A percentile compares a stretch with the other conserved stretches of the same genome.
phyloP scores from a whole-genome alignment of 2,888 invertebrate genomes.

The Habroteleia sp. region DNA sequence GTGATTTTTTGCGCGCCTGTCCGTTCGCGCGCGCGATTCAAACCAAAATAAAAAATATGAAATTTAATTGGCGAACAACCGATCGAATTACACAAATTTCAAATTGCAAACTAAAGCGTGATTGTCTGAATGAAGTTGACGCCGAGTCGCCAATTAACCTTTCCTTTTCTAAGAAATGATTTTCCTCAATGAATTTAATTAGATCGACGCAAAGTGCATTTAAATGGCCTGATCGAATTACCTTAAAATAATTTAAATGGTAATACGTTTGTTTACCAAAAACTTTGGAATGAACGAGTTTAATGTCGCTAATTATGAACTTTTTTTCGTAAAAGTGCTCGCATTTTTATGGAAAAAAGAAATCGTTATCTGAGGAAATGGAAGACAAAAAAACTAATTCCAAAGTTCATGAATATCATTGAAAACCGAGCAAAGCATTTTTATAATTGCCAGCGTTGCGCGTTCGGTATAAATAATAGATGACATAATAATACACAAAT shows the following conservation, averaged over 20 bases:
- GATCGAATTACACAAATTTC: too few relatives aligned
- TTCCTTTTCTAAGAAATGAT: too few relatives aligned
- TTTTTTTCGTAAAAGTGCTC: conserved; percentile 8
- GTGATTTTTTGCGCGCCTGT: too few relatives aligned
- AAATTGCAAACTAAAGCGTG: too few relatives aligned
- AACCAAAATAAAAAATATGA: too few relatives aligned
- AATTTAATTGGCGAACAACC: too few relatives aligned
- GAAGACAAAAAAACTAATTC: conserved; percentile 33
- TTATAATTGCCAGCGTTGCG: conserved; percentile 38
- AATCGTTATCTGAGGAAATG: not conserved
- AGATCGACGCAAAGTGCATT: too few relatives aligned
- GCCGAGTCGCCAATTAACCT: too few relatives aligned
- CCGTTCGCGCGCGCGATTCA: too few relatives aligned
- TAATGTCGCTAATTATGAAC: conserved; percentile 13
- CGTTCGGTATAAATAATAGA: conserved; percentile 50
- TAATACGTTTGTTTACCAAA: conserved; percentile 5
- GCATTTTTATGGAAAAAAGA: conserved; percentile 1
- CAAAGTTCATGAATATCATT: conserved; percentile 56
- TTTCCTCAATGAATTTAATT: too few relatives aligned
- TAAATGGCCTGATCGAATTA: not conserved
- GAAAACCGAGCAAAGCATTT: conserved; percentile 33
- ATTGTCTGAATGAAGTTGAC: too few relatives aligned
- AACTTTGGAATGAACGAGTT: conserved; percentile 14
- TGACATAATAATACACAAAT: conserved; percentile 59
- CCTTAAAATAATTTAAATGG: conserved; percentile 6